Base-by-base conservation (phyloP, 1,140 invertebrate species). In the Drosophila eugracilis region DNA sequence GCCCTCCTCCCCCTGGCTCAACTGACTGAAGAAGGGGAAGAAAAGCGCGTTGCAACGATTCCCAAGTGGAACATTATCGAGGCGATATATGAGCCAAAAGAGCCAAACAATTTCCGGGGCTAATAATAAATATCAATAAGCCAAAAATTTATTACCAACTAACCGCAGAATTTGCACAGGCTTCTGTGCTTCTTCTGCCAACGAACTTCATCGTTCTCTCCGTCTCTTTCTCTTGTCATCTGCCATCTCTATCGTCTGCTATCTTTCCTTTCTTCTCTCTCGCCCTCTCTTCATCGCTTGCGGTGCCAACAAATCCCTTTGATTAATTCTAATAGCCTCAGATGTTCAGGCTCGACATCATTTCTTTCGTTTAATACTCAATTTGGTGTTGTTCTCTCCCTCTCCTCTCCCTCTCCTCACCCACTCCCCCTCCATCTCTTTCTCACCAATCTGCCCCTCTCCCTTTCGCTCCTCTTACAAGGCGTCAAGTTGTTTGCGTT, bases 281-380 rank as follows among this genome's bases (percentile, higher is more conserved):
- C 21, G 5, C 17, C 1, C 1, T 14, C 42, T 17, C 47, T 50
- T 42, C 54, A 70, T 65, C 65, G 78, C 78, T 69, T 74, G 67
- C 50, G 78, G 74, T 42, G 75, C 72, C 53, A 69, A 65, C 72
- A 88, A 88, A 88, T 88, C 83, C 83, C 80, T 88, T 88, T 88
- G 83, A 88, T 88, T 88, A 88, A 88, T 88, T 88, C 83, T 88
- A 88, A 88, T 88, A 83, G 83, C 78, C 78, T 88, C 75, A 78
- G 83, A 88, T 88, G 83, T 67, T 85, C 75, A 66, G 78, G 47
- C 65, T 54, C 75, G 71, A 88, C 83, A 88, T 88, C 78, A 78
- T 88, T 88, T 88, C 74, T 75, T 88, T 83, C 71, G 83, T 62
- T 88, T 88, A 88, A 88, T 88, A 88, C 83, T 83, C 78, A 88